Conservation (phyloP, 2,113 vertebrate species). For the Anhinga anhinga region DNA sequence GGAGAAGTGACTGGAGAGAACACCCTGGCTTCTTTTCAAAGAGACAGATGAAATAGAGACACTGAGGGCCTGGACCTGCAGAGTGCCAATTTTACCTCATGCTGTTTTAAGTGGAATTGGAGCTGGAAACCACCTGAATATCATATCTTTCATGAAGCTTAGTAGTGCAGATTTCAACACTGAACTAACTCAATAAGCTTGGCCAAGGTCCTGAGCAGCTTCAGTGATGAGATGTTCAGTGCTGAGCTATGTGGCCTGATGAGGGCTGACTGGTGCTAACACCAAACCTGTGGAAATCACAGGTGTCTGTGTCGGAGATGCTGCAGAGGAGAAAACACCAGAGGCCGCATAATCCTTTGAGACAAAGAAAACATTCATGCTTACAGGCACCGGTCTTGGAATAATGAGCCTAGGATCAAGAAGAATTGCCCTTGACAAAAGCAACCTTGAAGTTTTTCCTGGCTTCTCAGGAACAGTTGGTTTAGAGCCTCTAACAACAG, state of each 20-base stretch:
- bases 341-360: neutral
- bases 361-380: neutral
- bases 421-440: neutral
- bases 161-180: neutral
- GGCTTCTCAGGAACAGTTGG: neutral
- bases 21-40: neutral
- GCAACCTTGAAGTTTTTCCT: neutral
- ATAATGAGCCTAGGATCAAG: neutral
- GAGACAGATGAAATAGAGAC: neutral
- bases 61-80: neutral
- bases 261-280: neutral
- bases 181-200: neutral
- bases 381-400: neutral
- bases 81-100: neutral
- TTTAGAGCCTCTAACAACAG: neutral
- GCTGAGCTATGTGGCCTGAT: neutral
- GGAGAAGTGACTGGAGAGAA: neutral
- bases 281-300: neutral
- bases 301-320: neutral
- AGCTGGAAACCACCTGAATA: neutral
- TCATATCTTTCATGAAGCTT: neutral
- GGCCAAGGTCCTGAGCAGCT: neutral
- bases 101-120: neutral
- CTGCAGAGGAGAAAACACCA: neutral
- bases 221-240: neutral